Conservation (phyloP, 2,888 invertebrate species). For the Pristionchus japonicus region DNA sequence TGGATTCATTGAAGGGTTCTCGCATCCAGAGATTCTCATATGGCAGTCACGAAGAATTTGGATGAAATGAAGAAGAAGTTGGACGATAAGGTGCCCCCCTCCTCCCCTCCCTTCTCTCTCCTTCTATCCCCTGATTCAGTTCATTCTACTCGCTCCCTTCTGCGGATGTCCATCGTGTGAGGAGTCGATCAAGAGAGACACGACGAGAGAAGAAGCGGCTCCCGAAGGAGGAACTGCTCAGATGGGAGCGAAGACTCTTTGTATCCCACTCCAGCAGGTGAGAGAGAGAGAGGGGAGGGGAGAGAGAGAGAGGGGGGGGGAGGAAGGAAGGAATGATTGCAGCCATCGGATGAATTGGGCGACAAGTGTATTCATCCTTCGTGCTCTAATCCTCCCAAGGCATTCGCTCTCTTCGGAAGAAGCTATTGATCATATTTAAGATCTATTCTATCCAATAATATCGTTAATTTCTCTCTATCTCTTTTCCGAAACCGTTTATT, state of each 20-base stretch:
- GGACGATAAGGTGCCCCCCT: constrained; percentile 82
- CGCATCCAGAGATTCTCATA: constrained; percentile 84
- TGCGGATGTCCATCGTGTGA: constrained; percentile 91
- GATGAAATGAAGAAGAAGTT: constrained; percentile 86
- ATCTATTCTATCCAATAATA: neutral
- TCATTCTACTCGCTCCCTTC: constrained; percentile 91
- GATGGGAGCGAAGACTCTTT: constrained; percentile 99
- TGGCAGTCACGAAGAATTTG: constrained; percentile 85
- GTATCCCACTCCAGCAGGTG: constrained; percentile 95
- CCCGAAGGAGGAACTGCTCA: constrained; percentile 59
- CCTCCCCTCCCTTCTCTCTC: no score
- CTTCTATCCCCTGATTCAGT: no score
- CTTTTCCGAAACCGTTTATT: neutral
- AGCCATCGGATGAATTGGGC: constrained; percentile 64
- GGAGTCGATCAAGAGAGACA: constrained; percentile 93
- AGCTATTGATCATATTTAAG: constrained; percentile 84
- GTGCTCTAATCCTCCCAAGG: no score
- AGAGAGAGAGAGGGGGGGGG: neutral
- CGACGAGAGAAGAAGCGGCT: constrained; percentile 53
- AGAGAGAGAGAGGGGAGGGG: constrained; percentile 21
- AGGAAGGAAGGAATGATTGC: neutral
- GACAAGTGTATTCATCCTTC: constrained; percentile 88
- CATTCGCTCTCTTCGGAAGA: constrained; percentile 94
- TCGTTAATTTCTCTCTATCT: neutral
- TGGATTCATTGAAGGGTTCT: no score